Evolutionary conservation across 2,888 invertebrate species (phyloP), one percentile per base, ranked within the genome.

Genomic region (Ophion costatus): DNA sequence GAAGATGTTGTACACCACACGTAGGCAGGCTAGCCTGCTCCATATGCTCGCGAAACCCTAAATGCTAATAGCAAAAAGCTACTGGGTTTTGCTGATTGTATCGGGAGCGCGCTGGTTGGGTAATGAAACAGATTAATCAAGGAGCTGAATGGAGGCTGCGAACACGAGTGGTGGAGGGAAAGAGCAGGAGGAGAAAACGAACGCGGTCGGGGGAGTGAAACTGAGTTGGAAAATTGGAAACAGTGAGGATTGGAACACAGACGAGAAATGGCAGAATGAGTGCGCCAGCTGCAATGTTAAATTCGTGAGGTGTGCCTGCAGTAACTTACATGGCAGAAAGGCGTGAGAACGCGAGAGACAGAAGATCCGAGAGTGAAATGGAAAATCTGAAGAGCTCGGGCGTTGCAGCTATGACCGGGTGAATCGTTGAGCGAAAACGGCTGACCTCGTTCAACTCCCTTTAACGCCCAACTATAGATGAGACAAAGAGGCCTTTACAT

Each of bases 111-210:
- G 76, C 64, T 82, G 84, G 70, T 76, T 67, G 69, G 87, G 86
- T 89, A 88, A 90, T 90, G 88, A 90, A 89, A 89, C 84, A 87
- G 89, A 89, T 90, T 90, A 89, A 90, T 89, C 89, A 88, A 86
- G 81, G 74, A 80, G 71, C 67, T 61, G 24, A 66, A 77, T 66
- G 42, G 75, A 59, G 66, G 59, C 51, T 51, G 17, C 51, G 51
- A 51, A 51, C 51, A 51, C 51, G 51, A 51, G 51, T 66, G 38
- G 59, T 22, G 20, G 76, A 45, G n/a, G 22, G 73, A 74, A 57
- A 38, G 59, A 33, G 33, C 42, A 11, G 24, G 51, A 24, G 59
- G 24, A 66, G 51, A 56, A 66, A 56, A 56, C 22, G 59, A 70
- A n/a, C 33, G 22, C 11, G 56, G 33, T n/a, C 20, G 66, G 51